A percentile compares a stretch with the other conserved stretches of the same genome.
phyloP scores from a whole-genome alignment of 2,797 vertebrate species.

The Columba guinea region DNA sequence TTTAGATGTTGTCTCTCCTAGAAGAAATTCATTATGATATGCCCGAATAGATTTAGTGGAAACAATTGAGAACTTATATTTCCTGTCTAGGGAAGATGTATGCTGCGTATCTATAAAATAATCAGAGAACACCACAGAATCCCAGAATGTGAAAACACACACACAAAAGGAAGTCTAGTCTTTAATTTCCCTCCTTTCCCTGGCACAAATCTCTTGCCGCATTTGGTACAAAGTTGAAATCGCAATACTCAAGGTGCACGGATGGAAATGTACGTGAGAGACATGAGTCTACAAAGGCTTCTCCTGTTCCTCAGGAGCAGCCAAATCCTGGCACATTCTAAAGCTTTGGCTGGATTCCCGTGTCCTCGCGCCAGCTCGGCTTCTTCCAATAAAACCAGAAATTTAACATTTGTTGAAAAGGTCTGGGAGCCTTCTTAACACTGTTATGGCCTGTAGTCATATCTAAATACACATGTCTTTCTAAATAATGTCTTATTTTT shows the following conservation, averaged over 20 bases:
- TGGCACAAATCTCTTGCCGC: rapidly evolving
- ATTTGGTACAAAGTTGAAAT: rapidly evolving
- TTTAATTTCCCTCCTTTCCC: not conserved
- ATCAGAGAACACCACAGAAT: not conserved
- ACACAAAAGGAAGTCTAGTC: not conserved
- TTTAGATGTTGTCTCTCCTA: not conserved
- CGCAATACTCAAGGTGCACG: rapidly evolving
- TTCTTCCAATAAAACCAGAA: not conserved
- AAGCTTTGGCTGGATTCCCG: not conserved
- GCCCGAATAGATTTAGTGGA: not conserved
- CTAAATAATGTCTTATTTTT: slow-evolving; percentile 47
- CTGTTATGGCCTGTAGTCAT: not conserved
- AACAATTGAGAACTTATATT: not conserved
- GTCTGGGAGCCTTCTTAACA: not conserved
- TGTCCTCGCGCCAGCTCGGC: not conserved
- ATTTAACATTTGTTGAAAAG: not conserved
- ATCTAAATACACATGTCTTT: not conserved
- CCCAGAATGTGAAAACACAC: too few species aligned
- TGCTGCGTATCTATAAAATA: not conserved
- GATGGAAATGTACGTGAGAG: not conserved
- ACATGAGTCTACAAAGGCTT: not conserved
- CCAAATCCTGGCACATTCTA: not conserved
- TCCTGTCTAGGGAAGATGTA: not conserved
- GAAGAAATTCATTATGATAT: not conserved
- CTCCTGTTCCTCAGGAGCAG: not conserved